These are phyloP conservation scores for Bombus consobrinus DNA, from an alignment of 1,140 invertebrate species.

Conservation along the genomic window DNA sequence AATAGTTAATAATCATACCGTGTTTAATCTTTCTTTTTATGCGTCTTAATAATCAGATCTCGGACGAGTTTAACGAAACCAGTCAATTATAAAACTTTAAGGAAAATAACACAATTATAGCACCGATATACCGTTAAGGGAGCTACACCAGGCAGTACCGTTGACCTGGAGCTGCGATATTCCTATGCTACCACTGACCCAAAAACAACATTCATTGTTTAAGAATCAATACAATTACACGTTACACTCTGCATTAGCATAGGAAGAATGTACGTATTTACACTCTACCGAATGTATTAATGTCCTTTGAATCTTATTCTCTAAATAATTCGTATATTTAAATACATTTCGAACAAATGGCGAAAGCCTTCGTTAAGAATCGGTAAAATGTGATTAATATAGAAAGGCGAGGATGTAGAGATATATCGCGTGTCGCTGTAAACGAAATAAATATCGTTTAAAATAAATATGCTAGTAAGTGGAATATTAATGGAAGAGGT, in stretches of 20 bases:
- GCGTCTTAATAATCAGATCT: not conserved
- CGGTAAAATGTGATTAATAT: not conserved
- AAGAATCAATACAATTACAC: conserved; percentile 34
- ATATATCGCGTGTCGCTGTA: too few species aligned
- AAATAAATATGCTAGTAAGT: too few species aligned
- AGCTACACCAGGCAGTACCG: conserved; percentile 44
- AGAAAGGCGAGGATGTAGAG: not conserved
- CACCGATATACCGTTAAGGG: conserved; percentile 58
- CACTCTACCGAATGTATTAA: not conserved
- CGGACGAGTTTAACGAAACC: not conserved
- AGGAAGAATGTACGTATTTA: not conserved
- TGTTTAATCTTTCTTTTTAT: not conserved
- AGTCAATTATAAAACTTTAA: conserved; percentile 28
- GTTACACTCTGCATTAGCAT: not conserved
- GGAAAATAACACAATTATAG: conserved; percentile 38
- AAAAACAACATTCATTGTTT: conserved; percentile 54
- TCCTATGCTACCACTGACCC: conserved; percentile 54
- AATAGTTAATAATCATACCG: not conserved
- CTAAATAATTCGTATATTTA: too few species aligned
- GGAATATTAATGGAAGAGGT: not conserved
- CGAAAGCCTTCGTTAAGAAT: not conserved
- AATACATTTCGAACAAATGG: not conserved
- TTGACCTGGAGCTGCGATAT: conserved; percentile 27
- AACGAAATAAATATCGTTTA: not conserved
- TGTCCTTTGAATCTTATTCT: not conserved